Evolutionary conservation across 2,888 invertebrate species (phyloP), one percentile per base, ranked within the genome.

Genomic region (Trachelus iudaicus): DNA sequence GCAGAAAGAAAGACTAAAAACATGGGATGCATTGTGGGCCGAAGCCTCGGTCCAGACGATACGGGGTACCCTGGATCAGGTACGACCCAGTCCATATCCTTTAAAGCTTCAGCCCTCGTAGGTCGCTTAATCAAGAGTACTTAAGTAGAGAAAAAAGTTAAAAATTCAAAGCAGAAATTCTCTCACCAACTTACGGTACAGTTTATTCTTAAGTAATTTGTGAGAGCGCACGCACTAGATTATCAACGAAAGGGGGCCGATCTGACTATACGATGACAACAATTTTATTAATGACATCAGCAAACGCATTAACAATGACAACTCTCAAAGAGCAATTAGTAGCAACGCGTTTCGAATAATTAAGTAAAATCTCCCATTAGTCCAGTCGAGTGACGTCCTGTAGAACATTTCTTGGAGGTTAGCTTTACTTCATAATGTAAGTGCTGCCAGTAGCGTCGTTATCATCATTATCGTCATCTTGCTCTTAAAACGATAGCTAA

Each of bases 21-120:
- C 90, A 90, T 90, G 90, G 90, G 90, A 90, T 90, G 90, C 90
- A 90, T 90, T 90, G 87, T 87, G 89, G 90, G 90, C 89, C 89
- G 89, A 89, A 89, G 90, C 90, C 89, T 90, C 88, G 90, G 90
- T 90, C 89, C 90, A 89, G 89, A 90, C 90, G 89, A 90, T 90
- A 90, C 90, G 85, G 90, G 90, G 89, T 89, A 90, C 89, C 90
- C 90, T 90, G 90, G 90, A 90, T 89, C 90, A 90, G 90, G 90
- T 90, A 90, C 89, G 90, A 90, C 76, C 89, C 90, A 90, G 90
- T 88, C 88, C 86, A 88, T 89, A 89, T 89, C 89, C 89, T 87
- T 87, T 88, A 87, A 89, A 85, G 88, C 85, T 87, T 88, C 85
- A 86, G 85, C 83, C 85, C 87, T 87, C 85, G 87, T 88, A 87